A percentile compares a stretch with the other conserved stretches of the same genome.
Conservation (phyloP, 2,888 invertebrate species). For the Eutolmus rufibarbis region DNA sequence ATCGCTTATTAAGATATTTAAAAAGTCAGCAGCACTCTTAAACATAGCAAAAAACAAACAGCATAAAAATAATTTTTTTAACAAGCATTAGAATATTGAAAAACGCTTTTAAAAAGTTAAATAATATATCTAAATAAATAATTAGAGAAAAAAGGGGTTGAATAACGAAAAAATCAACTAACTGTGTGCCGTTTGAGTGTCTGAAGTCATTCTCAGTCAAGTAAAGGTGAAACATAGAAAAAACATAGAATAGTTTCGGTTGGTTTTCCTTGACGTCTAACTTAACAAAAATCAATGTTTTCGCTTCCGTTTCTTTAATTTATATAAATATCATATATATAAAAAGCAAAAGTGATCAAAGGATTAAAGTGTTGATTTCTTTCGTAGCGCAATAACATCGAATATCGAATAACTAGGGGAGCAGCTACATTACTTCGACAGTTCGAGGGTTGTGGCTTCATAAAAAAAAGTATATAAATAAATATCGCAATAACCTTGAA, state of each 20-base stretch:
- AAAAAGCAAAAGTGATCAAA: slow-evolving; percentile 11
- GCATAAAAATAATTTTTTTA: neutral
- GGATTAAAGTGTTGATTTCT: slow-evolving; percentile 13
- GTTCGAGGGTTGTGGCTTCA: neutral
- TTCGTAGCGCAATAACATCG: slow-evolving; percentile 23
- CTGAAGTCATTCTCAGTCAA: slow-evolving; percentile 7
- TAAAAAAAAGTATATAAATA: neutral
- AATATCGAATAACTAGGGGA: slow-evolving; percentile 12
- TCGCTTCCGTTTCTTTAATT: slow-evolving; percentile 19
- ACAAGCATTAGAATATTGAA: slow-evolving; percentile 16
- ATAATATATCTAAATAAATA: neutral
- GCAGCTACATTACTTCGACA: slow-evolving; percentile 3
- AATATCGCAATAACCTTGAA: slow-evolving; percentile 22
- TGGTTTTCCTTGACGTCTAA: slow-evolving; percentile 20
- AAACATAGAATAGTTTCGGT: slow-evolving; percentile 16
- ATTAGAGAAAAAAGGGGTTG: neutral
- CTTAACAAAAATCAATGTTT: slow-evolving; percentile 37
- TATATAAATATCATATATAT: neutral
- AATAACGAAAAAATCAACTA: slow-evolving; percentile 11
- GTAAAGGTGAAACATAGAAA: slow-evolving; percentile 33
- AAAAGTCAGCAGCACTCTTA: slow-evolving; percentile 34
- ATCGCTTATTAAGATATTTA: slow-evolving; percentile 31
- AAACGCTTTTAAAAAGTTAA: slow-evolving; percentile 5
- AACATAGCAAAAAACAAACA: slow-evolving; percentile 1
- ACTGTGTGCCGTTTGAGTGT: slow-evolving; percentile 34